Conservation (phyloP, 2,888 invertebrate species). For the Leucozona laternaria region DNA sequence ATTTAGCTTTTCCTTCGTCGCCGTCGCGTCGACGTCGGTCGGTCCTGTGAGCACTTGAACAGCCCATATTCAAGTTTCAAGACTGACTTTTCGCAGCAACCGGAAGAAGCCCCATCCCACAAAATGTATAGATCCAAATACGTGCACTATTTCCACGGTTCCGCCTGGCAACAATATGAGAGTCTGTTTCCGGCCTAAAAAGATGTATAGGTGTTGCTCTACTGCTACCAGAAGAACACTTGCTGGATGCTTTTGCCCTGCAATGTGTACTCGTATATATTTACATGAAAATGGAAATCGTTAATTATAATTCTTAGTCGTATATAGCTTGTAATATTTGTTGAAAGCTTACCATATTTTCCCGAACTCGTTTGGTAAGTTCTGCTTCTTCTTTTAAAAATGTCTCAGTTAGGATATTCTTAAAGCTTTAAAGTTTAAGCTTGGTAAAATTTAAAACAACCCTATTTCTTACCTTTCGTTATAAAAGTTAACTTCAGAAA, state of each 20-base stretch:
- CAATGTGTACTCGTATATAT: too few species aligned
- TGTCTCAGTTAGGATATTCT: too few species aligned
- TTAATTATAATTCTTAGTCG: background rate
- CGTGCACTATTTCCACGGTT: slow-evolving; percentile 65
- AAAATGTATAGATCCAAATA: slow-evolving; percentile 47
- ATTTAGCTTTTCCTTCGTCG: slow-evolving; percentile 41
- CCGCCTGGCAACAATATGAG: slow-evolving; percentile 66
- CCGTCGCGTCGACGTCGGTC: too few species aligned
- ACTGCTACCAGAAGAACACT: slow-evolving; percentile 33
- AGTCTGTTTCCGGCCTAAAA: slow-evolving; percentile 37
- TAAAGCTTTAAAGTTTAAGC: too few species aligned
- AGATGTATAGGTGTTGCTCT: slow-evolving; percentile 62
- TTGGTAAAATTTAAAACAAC: too few species aligned
- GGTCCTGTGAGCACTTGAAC: slow-evolving; percentile 25
- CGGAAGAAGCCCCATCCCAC: slow-evolving; percentile 10
- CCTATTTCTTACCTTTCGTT: too few species aligned
- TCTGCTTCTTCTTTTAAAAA: background rate
- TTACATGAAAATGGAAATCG: background rate
- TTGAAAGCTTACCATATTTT: slow-evolving; percentile 49
- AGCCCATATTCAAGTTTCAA: slow-evolving; percentile 62
- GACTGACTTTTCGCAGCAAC: slow-evolving; percentile 63
- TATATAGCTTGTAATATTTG: slow-evolving; percentile 33
- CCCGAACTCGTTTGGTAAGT: background rate
- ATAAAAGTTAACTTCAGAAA: too few species aligned
- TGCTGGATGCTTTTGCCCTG: slow-evolving; percentile 29